Conservation (phyloP, 1,140 invertebrate genomes). For the Radopholus similis region DNA sequence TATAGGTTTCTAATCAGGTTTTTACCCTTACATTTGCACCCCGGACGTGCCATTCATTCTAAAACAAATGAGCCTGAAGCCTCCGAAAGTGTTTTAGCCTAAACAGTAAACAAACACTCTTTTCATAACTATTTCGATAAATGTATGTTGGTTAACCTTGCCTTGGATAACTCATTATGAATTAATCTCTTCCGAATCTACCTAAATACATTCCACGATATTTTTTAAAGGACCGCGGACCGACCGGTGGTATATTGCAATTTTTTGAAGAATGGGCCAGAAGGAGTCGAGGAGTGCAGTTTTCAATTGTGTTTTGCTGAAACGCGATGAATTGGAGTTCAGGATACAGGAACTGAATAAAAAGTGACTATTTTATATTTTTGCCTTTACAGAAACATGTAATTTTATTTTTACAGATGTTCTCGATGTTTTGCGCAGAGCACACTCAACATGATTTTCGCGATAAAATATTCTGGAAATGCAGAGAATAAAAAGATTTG, state of each 20-base stretch:
- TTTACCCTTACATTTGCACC: background rate
- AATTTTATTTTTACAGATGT: conserved; percentile 2
- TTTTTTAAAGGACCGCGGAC: too few species aligned
- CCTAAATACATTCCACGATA: too few species aligned
- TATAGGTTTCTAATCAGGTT: too few species aligned
- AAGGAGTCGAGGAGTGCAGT: background rate
- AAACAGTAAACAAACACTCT: background rate
- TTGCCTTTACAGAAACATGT: background rate
- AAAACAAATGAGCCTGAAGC: too few species aligned
- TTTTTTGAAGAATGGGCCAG: background rate
- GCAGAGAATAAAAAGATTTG: background rate
- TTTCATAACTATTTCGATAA: background rate
- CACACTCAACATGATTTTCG: conserved; percentile 9
- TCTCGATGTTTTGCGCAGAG: background rate
- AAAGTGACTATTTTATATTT: conserved; percentile 8
- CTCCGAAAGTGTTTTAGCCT: background rate
- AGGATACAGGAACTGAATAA: conserved; percentile 6
- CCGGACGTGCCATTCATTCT: background rate
- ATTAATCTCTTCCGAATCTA: too few species aligned
- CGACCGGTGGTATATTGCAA: too few species aligned
- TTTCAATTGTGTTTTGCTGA: conserved; percentile 1
- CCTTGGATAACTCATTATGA: background rate
- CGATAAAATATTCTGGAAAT: too few species aligned
- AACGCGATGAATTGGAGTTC: conserved; percentile 3
- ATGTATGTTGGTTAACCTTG: background rate